A percentile compares a stretch with the other conserved stretches of the same genome.
These are phyloP conservation scores for Drosophila eohydei DNA, from an alignment of 2,888 invertebrate genomes.

Conservation along the genomic window DNA sequence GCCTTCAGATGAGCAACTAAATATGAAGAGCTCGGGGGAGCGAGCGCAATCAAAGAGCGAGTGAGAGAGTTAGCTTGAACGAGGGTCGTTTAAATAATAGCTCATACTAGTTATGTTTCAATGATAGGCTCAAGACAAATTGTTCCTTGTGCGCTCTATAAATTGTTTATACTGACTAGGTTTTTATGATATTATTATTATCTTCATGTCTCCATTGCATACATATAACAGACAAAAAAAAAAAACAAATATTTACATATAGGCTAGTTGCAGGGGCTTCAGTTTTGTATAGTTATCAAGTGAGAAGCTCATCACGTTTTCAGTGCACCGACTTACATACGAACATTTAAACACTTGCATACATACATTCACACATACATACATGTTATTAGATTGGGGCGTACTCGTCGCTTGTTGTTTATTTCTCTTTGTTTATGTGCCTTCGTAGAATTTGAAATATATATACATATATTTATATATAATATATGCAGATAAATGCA, in stretches of 20 bases:
- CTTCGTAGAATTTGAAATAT: constrained; percentile 44
- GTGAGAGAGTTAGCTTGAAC: not conserved
- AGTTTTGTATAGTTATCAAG: constrained; percentile 41
- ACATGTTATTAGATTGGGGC: constrained; percentile 42
- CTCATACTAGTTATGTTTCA: constrained; percentile 1
- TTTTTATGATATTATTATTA: constrained; percentile 52
- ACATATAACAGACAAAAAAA: not conserved
- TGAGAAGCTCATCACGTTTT: constrained; percentile 37
- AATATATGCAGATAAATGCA: not conserved
- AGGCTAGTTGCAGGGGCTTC: constrained; percentile 21
- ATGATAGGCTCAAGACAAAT: constrained; percentile 1
- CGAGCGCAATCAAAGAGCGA: too few species aligned
- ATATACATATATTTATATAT: constrained; percentile 8
- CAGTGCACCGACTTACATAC: constrained; percentile 15
- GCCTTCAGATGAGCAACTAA: constrained; percentile 81
- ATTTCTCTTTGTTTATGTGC: constrained; percentile 72
- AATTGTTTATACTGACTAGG: constrained; percentile 45
- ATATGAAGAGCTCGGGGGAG: not conserved
- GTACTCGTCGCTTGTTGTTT: constrained; percentile 51
- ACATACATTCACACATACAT: not conserved
- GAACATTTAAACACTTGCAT: not conserved
- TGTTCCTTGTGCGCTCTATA: not conserved
- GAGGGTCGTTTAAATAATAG: constrained; percentile 18
- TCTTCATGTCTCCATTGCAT: constrained; percentile 19
- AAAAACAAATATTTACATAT: constrained; percentile 21